A percentile compares a stretch with the other conserved stretches of the same genome.
phyloP scores from a whole-genome alignment of 2,888 invertebrate genomes.

The Aphidoletes aphidimyza region DNA sequence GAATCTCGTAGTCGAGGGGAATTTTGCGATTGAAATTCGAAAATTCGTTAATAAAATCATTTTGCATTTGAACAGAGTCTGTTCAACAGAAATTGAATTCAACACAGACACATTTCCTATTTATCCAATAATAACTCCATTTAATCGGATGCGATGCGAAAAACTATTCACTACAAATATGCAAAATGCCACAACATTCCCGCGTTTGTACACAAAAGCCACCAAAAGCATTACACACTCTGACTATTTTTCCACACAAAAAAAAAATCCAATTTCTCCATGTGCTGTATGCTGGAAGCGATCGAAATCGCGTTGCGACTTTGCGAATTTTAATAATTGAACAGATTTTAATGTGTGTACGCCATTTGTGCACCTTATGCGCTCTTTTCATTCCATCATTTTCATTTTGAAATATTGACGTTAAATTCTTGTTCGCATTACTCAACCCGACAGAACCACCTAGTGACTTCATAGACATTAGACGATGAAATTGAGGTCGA shows the following conservation, averaged over 20 bases:
- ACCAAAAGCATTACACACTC: slow-evolving; percentile 26
- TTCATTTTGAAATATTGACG: too few relatives aligned
- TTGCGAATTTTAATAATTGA: neutral
- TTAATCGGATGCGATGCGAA: too few relatives aligned
- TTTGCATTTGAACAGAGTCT: neutral
- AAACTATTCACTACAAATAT: too few relatives aligned
- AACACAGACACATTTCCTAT: too few relatives aligned
- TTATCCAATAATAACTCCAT: too few relatives aligned
- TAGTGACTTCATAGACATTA: too few relatives aligned
- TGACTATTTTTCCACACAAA: too few relatives aligned
- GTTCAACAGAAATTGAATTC: too few relatives aligned
- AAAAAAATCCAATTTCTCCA: too few relatives aligned
- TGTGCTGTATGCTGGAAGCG: neutral
- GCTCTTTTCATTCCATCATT: neutral
- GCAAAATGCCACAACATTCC: neutral
- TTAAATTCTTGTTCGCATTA: too few relatives aligned
- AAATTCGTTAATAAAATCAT: neutral
- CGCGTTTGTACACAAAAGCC: neutral
- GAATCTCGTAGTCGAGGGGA: neutral
- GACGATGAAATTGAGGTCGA: too few relatives aligned
- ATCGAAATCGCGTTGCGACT: slow-evolving; percentile 27
- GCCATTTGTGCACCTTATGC: slow-evolving; percentile 25
- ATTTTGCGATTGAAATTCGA: neutral
- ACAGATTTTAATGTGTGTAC: slow-evolving; percentile 33
- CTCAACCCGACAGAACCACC: too few relatives aligned